phyloP scores from a whole-genome alignment of 2,888 invertebrate species.

The Campaea margaritaria region DNA sequence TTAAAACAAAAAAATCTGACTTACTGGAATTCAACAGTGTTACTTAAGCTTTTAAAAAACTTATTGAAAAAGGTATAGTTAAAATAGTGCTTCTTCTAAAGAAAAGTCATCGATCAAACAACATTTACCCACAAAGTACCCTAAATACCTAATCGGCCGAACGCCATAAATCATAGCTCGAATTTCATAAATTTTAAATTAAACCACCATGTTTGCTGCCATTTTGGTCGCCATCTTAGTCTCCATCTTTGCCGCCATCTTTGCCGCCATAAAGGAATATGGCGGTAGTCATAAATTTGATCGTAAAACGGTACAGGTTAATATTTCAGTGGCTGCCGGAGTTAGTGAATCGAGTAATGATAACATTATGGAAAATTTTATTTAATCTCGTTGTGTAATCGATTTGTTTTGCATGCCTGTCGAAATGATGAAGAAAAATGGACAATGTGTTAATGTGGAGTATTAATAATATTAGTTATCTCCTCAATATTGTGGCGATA shows the following conservation, averaged over 20 bases:
- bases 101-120: too few relatives aligned
- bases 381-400: conserved; percentile 8
- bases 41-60: too few relatives aligned
- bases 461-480: too few relatives aligned
- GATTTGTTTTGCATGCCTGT: conserved; percentile 8
- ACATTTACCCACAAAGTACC: background rate
- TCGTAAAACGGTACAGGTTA: conserved; percentile 48
- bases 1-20: too few relatives aligned
- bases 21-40: too few relatives aligned
- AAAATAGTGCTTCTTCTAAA: too few relatives aligned
- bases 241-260: conserved; percentile 36
- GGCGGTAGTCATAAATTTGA: conserved; percentile 48
- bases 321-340: conserved; percentile 46
- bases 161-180: conserved; percentile 43
- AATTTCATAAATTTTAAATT: conserved; percentile 59
- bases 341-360: conserved; percentile 40
- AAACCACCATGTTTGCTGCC: conserved; percentile 46
- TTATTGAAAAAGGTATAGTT: too few relatives aligned
- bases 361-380: conserved; percentile 28
- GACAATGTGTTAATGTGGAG: too few relatives aligned
- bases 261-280: conserved; percentile 46
- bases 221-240: conserved; percentile 44
- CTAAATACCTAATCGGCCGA: conserved; percentile 24
- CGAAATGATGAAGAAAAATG: background rate
- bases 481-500: too few relatives aligned